Evolutionary conservation across 2,113 vertebrate genomes (phyloP), one percentile per base, ranked within the genome.

Genomic region (Circaetus gallicus): DNA sequence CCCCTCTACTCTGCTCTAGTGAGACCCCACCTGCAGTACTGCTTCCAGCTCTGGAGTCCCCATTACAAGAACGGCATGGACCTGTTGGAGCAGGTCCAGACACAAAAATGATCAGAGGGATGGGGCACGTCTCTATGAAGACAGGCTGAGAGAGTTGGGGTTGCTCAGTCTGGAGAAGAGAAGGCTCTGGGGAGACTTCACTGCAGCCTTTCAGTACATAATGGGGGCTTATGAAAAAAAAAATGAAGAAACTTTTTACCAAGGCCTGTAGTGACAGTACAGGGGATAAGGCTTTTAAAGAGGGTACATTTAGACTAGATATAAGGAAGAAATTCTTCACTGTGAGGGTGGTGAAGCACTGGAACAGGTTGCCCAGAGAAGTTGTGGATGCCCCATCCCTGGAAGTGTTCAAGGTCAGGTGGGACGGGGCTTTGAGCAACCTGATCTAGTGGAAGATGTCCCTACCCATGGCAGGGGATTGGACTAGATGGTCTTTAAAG

Each of bases 1-100:
- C 9, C 10, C 22, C 16, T 78, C 24, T n/a, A 0, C 26, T 59
- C 40, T 1, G 1, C 10, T 36, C 31, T 83, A 2, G 4, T 32
- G 38, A 94, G 20, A 58, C 7, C 3, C 4, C 24, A 74, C 5
- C 38, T 62, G 17, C 9, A 80, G 10, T 19, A 7, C 13, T 32
- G 15, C 2, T 0, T 29, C 21, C 52, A 82, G 42, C 50, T 49
- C 31, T 58, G 13, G 26, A 7, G 16, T 1, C 10, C 29, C 6
- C 55, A 66, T 16, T 2, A 71, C 6, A 43, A 16, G 13, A 36
- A 24, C 21, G 19, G 32, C 24, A 40, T 2, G 40, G 50, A 55
- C 6, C 16, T 55, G 42, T 3, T 50, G 4, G 26, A 77, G 13
- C 2, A 1, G 6, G 28, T 22, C 28, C 47, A 74, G 50, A 62